Percentiles rank a stretch among this genome's conserved stretches.
Conservation (phyloP, 2,888 invertebrate genomes). For the Lepidocyrtoides sp. region DNA sequence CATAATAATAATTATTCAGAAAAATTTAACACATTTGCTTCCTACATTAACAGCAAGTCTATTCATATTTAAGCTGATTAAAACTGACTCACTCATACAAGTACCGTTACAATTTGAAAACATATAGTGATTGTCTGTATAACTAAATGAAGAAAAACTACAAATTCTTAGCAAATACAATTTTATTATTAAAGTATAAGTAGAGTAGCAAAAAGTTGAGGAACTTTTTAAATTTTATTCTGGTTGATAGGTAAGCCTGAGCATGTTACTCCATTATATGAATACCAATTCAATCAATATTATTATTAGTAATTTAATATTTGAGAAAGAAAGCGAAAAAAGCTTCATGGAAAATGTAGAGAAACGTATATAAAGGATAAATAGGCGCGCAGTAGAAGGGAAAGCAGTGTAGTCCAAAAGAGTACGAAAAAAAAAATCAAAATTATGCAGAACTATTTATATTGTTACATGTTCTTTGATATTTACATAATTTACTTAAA, state of each 20-base stretch:
- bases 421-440: background rate
- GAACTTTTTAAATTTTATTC: background rate
- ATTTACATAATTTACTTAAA: conserved; percentile 50
- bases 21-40: conserved; percentile 61
- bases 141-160: background rate
- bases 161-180: too few relatives aligned
- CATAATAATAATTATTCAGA: conserved; percentile 24
- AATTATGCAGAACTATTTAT: conserved; percentile 16
- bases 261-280: conserved; percentile 11
- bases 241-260: background rate
- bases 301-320: background rate
- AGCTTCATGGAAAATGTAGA: background rate
- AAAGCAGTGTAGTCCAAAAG: conserved; percentile 30
- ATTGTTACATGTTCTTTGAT: conserved; percentile 13
- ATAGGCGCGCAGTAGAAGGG: conserved; percentile 3
- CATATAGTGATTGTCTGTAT: background rate
- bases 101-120: background rate
- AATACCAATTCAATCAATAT: conserved; percentile 42
- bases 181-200: too few relatives aligned
- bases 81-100: conserved; percentile 61
- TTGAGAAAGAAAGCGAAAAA: background rate
- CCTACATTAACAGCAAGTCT: conserved; percentile 58
- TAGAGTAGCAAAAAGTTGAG: background rate
- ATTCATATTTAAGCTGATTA: conserved; percentile 34
- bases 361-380: background rate